phyloP scores from a whole-genome alignment of 1,140 invertebrate species.

The Camponotus floridanus region DNA sequence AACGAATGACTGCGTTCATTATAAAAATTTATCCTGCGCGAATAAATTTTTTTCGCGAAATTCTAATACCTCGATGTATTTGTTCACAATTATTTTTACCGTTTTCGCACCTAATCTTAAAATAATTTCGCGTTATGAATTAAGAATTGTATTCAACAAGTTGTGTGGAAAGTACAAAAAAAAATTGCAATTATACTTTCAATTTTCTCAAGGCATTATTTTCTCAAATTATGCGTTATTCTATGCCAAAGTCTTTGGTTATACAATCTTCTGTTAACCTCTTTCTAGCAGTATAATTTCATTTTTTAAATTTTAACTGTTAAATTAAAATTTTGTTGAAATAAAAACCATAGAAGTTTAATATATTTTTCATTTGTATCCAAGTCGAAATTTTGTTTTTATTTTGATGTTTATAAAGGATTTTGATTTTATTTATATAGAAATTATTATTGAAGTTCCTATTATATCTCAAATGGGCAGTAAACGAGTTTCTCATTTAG shows the following conservation, averaged over 20 bases:
- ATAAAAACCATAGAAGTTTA: background rate
- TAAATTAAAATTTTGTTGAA: slow-evolving; percentile 2
- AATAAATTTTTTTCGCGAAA: slow-evolving; percentile 17
- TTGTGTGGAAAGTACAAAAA: background rate
- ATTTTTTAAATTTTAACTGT: background rate
- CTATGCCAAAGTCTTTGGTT: background rate
- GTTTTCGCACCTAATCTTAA: slow-evolving; percentile 16
- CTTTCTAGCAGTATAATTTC: background rate
- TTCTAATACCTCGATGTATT: background rate
- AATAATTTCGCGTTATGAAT: background rate
- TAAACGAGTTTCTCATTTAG: no score
- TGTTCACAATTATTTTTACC: background rate
- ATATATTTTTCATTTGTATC: background rate
- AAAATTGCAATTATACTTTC: background rate
- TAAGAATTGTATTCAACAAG: slow-evolving; percentile 7
- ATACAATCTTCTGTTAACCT: background rate
- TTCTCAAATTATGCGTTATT: background rate
- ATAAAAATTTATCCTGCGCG: background rate
- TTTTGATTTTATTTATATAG: no score
- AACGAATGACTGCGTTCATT: slow-evolving; percentile 31
- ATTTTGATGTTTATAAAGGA: no score
- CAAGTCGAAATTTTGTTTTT: no score
- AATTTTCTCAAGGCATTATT: background rate
- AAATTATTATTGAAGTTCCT: no score
- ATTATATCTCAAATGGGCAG: no score